A percentile compares a stretch with the other conserved stretches of the same genome.
Evolutionary conservation across 2,797 vertebrate species (phyloP).

Genomic region (Gastrophryne carolinensis): DNA sequence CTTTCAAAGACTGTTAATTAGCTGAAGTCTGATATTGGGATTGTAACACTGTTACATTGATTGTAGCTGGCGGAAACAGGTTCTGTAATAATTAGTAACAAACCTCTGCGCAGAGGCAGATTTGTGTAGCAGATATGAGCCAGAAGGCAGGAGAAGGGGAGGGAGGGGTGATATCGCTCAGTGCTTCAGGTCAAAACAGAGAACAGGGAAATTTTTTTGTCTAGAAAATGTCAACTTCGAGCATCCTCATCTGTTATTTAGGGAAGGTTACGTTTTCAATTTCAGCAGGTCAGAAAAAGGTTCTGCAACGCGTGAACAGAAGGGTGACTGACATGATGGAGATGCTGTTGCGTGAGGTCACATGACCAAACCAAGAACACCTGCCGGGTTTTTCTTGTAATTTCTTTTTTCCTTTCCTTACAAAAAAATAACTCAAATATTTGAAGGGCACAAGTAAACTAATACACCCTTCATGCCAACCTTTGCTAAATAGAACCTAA

Average conservation of each 20-base stretch:
- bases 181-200: slow-evolving; percentile 47
- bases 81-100: slow-evolving; percentile 41
- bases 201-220: slow-evolving; percentile 31
- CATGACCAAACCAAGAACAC: slow-evolving; percentile 19
- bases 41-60: not conserved
- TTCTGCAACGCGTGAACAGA: slow-evolving; percentile 25
- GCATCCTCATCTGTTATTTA: slow-evolving; percentile 57
- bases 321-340: slow-evolving; percentile 51
- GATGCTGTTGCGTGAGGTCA: slow-evolving; percentile 44
- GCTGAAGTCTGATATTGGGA: not conserved
- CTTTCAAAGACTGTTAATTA: not conserved
- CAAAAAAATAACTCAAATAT: too few relatives aligned
- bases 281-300: slow-evolving; percentile 55
- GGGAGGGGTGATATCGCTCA: slow-evolving; percentile 45
- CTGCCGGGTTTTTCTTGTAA: too few relatives aligned
- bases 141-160: slow-evolving; percentile 15
- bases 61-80: slow-evolving; percentile 3
- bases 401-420: not conserved
- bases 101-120: not conserved
- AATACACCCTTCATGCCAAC: too few relatives aligned
- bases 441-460: too few relatives aligned
- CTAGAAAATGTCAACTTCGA: slow-evolving; percentile 54
- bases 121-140: slow-evolving; percentile 18
- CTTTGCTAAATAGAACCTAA: too few relatives aligned
- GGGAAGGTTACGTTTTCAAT: slow-evolving; percentile 61